These are phyloP conservation scores for Galendromus occidentalis DNA, from an alignment of 1,140 invertebrate genomes.

Conservation along the genomic window DNA sequence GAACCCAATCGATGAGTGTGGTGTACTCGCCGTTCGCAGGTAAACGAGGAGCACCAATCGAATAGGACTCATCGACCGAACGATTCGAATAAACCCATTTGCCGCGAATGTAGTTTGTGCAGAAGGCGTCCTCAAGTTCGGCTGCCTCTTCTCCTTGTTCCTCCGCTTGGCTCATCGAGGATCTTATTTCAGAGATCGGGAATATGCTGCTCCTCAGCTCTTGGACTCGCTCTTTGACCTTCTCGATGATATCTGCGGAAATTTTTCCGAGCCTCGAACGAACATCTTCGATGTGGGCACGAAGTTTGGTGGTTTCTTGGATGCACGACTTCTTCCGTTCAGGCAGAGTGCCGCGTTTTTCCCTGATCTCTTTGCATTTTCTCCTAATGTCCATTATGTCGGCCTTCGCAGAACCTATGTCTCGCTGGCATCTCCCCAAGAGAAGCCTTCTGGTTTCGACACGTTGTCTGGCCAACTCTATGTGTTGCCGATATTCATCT, in stretches of 20 bases:
- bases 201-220: not conserved
- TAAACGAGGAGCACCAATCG: not conserved
- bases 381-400: not conserved
- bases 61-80: not conserved
- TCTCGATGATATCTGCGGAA: not conserved
- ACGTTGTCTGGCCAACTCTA: not conserved
- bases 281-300: not conserved
- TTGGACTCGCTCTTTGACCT: not conserved
- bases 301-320: not conserved
- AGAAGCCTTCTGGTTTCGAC: not conserved
- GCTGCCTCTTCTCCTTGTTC: not conserved
- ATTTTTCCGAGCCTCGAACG: not conserved
- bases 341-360: not conserved
- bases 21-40: not conserved
- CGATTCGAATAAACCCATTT: constrained; percentile 1
- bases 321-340: not conserved
- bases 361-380: not conserved
- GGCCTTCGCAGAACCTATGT: not conserved
- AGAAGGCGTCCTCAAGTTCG: not conserved
- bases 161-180: not conserved
- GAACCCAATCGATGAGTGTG: not conserved
- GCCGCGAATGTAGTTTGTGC: not conserved
- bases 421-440: not conserved
- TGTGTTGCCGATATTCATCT: not conserved
- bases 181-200: not conserved